Evolutionary conservation across 2,888 invertebrate genomes (phyloP).

Genomic region (Campopleginae sp.): DNA sequence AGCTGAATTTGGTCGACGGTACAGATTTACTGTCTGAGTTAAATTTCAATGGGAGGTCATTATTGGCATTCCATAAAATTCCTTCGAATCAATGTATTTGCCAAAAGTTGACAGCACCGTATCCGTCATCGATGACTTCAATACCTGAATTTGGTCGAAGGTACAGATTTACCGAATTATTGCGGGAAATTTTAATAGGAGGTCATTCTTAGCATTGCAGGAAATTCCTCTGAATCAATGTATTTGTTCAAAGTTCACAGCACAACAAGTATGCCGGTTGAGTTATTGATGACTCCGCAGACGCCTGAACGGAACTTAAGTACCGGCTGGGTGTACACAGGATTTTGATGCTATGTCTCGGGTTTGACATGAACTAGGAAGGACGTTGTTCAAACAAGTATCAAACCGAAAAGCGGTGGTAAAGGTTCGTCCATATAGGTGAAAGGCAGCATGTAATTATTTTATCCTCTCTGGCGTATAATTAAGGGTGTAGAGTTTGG

Average conservation of each 20-base stretch:
- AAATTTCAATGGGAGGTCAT: too few species aligned
- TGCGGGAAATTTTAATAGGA: background rate
- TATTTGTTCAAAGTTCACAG: background rate
- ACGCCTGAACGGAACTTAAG: slow-evolving; percentile 10
- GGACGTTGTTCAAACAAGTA: slow-evolving; percentile 78
- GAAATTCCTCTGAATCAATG: background rate
- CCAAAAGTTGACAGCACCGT: too few species aligned
- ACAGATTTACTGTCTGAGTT: background rate
- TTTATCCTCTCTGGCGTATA: slow-evolving; percentile 83
- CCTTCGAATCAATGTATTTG: too few species aligned
- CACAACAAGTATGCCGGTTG: background rate
- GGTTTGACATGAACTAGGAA: slow-evolving; percentile 59
- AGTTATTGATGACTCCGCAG: slow-evolving; percentile 24
- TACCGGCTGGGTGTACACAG: slow-evolving; percentile 36
- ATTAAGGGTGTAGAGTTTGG: slow-evolving; percentile 78
- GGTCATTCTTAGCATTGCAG: background rate
- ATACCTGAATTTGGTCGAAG: background rate
- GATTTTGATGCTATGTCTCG: slow-evolving; percentile 36
- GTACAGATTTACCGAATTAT: background rate
- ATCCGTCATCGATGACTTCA: background rate
- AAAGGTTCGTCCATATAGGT: slow-evolving; percentile 74
- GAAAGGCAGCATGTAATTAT: slow-evolving; percentile 82
- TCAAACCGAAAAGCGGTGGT: slow-evolving; percentile 51
- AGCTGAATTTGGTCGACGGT: background rate
- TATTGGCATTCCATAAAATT: too few species aligned